phyloP scores from a whole-genome alignment of 2,797 vertebrate genomes.

The Poliocrania exsul region DNA sequence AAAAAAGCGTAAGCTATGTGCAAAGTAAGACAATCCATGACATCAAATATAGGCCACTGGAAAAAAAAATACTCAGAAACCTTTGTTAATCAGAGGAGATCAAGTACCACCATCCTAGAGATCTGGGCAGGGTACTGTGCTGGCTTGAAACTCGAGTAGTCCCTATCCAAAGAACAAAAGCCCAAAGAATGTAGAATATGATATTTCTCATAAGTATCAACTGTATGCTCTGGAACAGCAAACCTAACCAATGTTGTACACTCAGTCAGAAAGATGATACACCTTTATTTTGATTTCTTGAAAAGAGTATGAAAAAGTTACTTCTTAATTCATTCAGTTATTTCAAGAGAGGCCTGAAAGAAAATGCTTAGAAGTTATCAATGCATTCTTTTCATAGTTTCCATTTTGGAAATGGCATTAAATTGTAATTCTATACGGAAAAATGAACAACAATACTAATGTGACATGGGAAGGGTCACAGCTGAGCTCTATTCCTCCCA shows the following conservation, averaged over 20 bases:
- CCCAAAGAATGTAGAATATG: not conserved
- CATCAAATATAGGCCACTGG: not conserved
- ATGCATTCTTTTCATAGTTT: not conserved
- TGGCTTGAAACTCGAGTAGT: not conserved
- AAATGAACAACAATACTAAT: not conserved
- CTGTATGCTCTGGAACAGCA: not conserved
- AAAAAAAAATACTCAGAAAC: not conserved
- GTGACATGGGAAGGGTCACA: not conserved
- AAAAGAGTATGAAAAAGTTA: conserved; percentile 5
- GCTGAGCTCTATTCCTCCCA: not conserved
- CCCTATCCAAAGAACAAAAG: not conserved
- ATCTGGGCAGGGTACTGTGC: not conserved
- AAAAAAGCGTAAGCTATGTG: not conserved
- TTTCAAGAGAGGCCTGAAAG: not conserved
- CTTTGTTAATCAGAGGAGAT: not conserved
- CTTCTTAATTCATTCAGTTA: not conserved
- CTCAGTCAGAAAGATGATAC: conserved; percentile 7
- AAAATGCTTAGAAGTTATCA: not conserved
- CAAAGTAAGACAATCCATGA: not conserved
- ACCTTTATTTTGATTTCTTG: conserved; percentile 35
- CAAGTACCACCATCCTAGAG: not conserved
- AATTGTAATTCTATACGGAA: not conserved
- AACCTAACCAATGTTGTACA: not conserved
- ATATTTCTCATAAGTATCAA: not conserved
- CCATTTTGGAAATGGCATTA: not conserved